These are phyloP conservation scores for Sparidentex hasta DNA, from an alignment of 2,797 vertebrate genomes.

Conservation along the genomic window DNA sequence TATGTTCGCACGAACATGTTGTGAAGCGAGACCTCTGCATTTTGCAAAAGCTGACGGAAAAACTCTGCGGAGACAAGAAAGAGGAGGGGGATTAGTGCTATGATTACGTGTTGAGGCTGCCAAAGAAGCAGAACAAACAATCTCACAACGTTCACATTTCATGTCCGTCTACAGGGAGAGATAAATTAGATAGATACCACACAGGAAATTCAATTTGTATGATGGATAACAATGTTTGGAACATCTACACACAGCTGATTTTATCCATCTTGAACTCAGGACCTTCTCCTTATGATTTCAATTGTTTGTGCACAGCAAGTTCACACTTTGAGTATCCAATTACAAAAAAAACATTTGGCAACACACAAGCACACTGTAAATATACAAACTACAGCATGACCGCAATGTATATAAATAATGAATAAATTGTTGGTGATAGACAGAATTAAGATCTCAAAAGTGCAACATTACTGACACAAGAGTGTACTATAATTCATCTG, in stretches of 20 bases:
- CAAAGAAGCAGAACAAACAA: slow-evolving; percentile 29
- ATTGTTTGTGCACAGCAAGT: slow-evolving; percentile 12
- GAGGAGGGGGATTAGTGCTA: slow-evolving; percentile 18
- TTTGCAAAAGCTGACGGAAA: slow-evolving; percentile 95
- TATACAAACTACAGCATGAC: slow-evolving; percentile 17
- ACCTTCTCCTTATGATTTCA: background rate
- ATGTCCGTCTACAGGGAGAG: background rate
- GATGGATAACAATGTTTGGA: slow-evolving; percentile 18
- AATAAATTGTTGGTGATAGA: background rate
- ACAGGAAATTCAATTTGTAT: slow-evolving; percentile 28
- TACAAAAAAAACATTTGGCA: background rate
- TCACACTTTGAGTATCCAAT: background rate
- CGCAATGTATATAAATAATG: slow-evolving; percentile 12
- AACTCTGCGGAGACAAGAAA: slow-evolving; percentile 86
- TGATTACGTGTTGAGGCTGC: slow-evolving; percentile 11
- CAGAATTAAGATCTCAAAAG: background rate
- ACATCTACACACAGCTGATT: slow-evolving; percentile 16
- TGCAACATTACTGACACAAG: background rate
- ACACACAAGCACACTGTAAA: slow-evolving; percentile 3
- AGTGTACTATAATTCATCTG: background rate
- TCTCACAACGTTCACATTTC: slow-evolving; percentile 41
- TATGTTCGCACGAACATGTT: slow-evolving; percentile 97
- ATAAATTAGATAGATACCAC: slow-evolving; percentile 13
- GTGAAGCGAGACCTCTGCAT: slow-evolving; percentile 92
- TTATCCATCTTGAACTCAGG: slow-evolving; percentile 14